These are phyloP conservation scores for Hydropsyche tenuis DNA, from an alignment of 1,140 invertebrate species.

Conservation along the genomic window DNA sequence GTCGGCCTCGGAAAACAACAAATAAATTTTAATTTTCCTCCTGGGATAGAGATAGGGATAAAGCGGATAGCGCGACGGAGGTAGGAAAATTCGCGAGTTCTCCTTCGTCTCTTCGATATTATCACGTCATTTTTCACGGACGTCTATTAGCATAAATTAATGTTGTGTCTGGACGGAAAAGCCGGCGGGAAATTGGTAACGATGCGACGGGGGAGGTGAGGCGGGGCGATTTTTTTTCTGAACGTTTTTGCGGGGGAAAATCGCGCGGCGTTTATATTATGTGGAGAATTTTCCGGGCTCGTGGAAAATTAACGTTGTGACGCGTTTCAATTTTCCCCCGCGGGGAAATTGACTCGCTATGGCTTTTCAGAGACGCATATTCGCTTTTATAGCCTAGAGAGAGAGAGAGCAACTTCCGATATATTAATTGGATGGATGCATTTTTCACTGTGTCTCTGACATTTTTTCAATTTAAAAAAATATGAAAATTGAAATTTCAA, in stretches of 20 bases:
- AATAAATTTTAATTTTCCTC: conserved; percentile 30
- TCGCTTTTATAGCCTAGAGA: too few relatives aligned
- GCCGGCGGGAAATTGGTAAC: conserved; percentile 8
- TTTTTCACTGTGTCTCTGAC: too few relatives aligned
- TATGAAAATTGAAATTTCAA: too few relatives aligned
- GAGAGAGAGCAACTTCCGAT: too few relatives aligned
- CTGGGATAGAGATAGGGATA: background rate
- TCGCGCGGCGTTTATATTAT: background rate
- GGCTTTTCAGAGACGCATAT: background rate
- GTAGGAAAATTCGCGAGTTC: too few relatives aligned
- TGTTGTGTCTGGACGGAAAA: conserved; percentile 11
- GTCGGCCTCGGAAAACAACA: background rate
- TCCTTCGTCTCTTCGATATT: conserved; percentile 1
- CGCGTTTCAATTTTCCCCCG: conserved; percentile 3
- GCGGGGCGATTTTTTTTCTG: too few relatives aligned
- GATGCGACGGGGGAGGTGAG: background rate
- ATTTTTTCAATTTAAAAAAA: too few relatives aligned
- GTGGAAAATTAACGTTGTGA: conserved; percentile 11
- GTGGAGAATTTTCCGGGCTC: background rate
- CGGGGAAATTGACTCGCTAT: background rate
- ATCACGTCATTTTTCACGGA: conserved; percentile 33
- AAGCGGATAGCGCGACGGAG: background rate
- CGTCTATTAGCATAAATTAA: conserved; percentile 37
- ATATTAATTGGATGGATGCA: too few relatives aligned
- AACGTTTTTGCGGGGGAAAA: background rate